phyloP scores from a whole-genome alignment of 2,888 invertebrate species.

The Sceliomorpha sp. region DNA sequence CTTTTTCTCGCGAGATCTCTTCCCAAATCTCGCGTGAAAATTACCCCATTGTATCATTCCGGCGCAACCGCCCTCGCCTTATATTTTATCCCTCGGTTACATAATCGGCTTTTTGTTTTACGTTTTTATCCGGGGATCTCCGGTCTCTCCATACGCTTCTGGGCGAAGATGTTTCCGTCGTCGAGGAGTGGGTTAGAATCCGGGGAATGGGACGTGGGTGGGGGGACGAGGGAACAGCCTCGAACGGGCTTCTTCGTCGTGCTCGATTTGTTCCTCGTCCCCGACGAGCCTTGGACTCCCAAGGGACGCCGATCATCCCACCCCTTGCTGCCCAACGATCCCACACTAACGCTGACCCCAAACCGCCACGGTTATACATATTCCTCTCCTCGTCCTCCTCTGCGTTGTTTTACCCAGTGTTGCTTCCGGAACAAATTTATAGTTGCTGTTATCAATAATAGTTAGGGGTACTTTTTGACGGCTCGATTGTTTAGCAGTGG shows the following conservation, averaged over 20 bases:
- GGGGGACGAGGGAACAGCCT: constrained; percentile 2
- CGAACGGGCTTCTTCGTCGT: constrained; percentile 18
- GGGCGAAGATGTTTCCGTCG: constrained; percentile 25
- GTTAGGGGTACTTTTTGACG: no score
- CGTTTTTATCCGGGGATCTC: constrained; percentile 62
- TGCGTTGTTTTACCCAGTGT: no score
- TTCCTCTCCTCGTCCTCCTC: no score
- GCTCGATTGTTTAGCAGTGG: no score
- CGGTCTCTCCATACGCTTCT: constrained; percentile 4
- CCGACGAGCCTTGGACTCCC: constrained; percentile 28
- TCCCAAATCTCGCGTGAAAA: constrained; percentile 81
- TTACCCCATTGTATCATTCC: constrained; percentile 78
- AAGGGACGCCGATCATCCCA: constrained; percentile 47
- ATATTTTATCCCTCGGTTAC: constrained; percentile 78
- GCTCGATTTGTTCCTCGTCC: constrained; percentile 43
- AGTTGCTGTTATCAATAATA: no score
- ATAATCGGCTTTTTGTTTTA: constrained; percentile 80
- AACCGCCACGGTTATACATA: constrained; percentile 46
- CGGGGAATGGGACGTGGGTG: neutral
- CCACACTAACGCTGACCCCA: constrained; percentile 47
- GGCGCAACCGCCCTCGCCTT: constrained; percentile 57
- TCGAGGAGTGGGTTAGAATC: constrained; percentile 9
- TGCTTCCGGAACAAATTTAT: no score
- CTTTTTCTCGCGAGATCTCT: constrained; percentile 74
- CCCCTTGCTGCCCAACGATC: constrained; percentile 40